Percentiles rank a stretch among this genome's conserved stretches.
These are phyloP conservation scores for Protula sp. DNA, from an alignment of 2,888 invertebrate genomes.

Conservation along the genomic window DNA sequence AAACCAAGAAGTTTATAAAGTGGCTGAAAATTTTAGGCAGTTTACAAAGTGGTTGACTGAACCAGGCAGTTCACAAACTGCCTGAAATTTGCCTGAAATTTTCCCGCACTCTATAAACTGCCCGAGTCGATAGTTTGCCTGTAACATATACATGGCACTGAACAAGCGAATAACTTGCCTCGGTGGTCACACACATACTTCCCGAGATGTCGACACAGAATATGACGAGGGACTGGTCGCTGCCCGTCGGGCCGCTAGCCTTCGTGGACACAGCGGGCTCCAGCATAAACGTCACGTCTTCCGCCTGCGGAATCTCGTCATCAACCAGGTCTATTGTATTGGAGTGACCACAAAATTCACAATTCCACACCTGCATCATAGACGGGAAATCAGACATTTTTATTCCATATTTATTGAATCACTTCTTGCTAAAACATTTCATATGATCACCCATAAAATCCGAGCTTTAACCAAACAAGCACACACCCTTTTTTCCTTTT, in stretches of 20 bases:
- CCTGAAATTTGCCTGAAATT: too few species aligned
- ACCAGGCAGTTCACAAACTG: too few species aligned
- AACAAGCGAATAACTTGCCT: too few species aligned
- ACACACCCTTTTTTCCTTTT: too few species aligned
- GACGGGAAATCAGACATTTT: too few species aligned
- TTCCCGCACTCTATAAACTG: too few species aligned
- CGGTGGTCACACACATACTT: constrained; percentile 50
- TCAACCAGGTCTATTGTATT: constrained; percentile 40
- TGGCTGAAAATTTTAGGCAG: too few species aligned
- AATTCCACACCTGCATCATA: constrained; percentile 37
- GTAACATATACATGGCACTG: too few species aligned
- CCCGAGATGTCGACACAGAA: constrained; percentile 52
- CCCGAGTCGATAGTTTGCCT: too few species aligned
- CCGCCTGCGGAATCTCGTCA: constrained; percentile 40
- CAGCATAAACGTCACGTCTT: constrained; percentile 48
- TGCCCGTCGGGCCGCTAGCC: constrained; percentile 35
- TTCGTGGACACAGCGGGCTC: constrained; percentile 41
- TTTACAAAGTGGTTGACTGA: too few species aligned
- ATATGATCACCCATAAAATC: neutral
- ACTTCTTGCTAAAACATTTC: neutral
- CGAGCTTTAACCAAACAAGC: neutral
- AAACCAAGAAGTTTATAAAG: too few species aligned
- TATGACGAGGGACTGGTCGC: constrained; percentile 41
- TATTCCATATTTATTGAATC: too few species aligned
- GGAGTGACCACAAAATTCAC: constrained; percentile 42